Evolutionary conservation across 2,797 vertebrate genomes (phyloP).

Genomic region (Cossypha polioptera): DNA sequence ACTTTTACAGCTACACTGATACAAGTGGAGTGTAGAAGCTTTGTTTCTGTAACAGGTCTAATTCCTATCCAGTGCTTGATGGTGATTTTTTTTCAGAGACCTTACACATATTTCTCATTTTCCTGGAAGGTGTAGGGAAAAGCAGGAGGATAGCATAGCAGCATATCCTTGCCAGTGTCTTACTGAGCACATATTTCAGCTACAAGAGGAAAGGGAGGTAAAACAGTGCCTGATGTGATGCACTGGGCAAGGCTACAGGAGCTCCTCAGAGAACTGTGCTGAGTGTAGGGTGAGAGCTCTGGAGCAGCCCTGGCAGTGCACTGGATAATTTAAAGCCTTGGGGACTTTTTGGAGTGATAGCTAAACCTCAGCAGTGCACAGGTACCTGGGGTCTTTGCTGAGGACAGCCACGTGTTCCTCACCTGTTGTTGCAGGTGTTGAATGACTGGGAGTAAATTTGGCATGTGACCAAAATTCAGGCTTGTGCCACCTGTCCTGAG

Average conservation of each 20-base stretch:
- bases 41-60: background rate
- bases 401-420: background rate
- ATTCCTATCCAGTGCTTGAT: background rate
- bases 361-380: background rate
- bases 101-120: background rate
- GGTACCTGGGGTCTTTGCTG: background rate
- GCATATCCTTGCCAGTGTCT: background rate
- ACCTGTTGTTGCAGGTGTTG: background rate
- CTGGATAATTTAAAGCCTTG: background rate
- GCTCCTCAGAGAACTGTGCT: background rate
- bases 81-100: accelerated
- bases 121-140: background rate
- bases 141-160: background rate
- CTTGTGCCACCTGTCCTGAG: background rate
- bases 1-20: background rate
- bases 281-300: background rate
- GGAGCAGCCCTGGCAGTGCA: background rate
- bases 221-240: background rate
- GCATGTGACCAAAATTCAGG: background rate
- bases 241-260: background rate
- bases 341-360: background rate
- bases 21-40: background rate
- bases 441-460: background rate
- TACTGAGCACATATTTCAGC: background rate
- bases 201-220: background rate